Base-by-base conservation (phyloP, 2,888 invertebrate genomes). In the Xylota segnis region DNA sequence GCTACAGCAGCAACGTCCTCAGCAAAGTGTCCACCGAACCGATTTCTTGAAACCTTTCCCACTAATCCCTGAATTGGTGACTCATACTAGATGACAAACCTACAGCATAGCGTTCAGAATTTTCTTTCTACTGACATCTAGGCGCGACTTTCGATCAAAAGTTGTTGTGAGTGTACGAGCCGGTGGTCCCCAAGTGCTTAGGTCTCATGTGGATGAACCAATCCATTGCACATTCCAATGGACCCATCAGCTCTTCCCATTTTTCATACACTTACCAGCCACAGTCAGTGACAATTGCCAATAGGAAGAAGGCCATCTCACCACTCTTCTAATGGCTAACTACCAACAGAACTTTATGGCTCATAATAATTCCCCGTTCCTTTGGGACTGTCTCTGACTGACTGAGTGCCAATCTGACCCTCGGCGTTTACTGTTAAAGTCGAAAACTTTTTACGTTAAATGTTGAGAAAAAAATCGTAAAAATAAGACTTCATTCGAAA, bases 351-450 rank as follows among this genome's bases (percentile, higher is more conserved):
- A n/a, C 10, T 54, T 54, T 54, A 54, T 54, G 54, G 14, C n/a
- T 23, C 29, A 54, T 54, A 54, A 54, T 32, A 12, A n/a, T 54
- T 54, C 14, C 54, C 14, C n/a, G n/a, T n/a, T n/a, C n/a, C n/a
- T n/a, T n/a, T n/a, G n/a, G n/a, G n/a, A n/a, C n/a, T 14, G 9
- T 47, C 18, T 47, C 47, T 10, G 3, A 47, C 9, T 18, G 18
- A n/a, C n/a, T 43, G 5, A 43, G 14, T 5, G 5, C 4, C 14
- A 14, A 47, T 47, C 10, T 18, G 7, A 4, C 29, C 14, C 2
- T 54, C n/a, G 54, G 54, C 54, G 14, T 54, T 23, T 32, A 29
- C 3, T 54, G 54, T n/a, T 29, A 47, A 18, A 47, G 18, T 2
- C 6, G 12, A 14, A 43, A 43, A 43, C 40, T 43, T 9, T 43